Evolutionary conservation across 2,888 invertebrate genomes (phyloP), one percentile per base, ranked within the genome.

Genomic region (Lepidochrysops patricia): DNA sequence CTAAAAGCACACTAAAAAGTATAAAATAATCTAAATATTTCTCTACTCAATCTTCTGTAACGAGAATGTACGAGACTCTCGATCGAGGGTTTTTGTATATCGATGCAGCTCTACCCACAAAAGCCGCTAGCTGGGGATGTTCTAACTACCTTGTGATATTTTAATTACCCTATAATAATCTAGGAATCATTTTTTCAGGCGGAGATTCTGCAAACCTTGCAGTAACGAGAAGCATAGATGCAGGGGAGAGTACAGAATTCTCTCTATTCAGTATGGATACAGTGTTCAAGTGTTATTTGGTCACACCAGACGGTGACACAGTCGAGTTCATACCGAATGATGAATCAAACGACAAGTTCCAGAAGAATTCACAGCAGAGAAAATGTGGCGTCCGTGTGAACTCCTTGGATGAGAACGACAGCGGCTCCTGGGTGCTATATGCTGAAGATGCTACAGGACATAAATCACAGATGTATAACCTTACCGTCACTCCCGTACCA

Each of bases 361-460:
- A 57, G 37, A 56, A 69, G 6, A 54, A 57, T 13, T 62, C 63
- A 6, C 26, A 19, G 12, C 48, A 58, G 1, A 32, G 54, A 0
- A 57, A 57, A 1, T 76, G 73, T 60, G 60, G 60, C 1, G 72
- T 64, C 2, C 48, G 35, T 1, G 62, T 75, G 0, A 62, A 37
- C 2, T 62, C 70, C 43, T 43, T 71, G 1, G 62, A 66, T 5
- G 58, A 58, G 6, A 60, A 57, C 4, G 74, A 75, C 57, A 61
- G 48, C 12, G 75, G 75, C 0, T 2, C 68, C 2, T 76, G 75
- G 75, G 67, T 64, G 0, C 34, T 71, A 15, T 58, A 43, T 4
- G 62, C 70, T 19, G 63, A 49, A 43, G 29, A 58, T 9, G 23
- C 27, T 2, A 12, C 29, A 27, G 66, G 62, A 12, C 5, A 0